Conservation (phyloP, 2,113 vertebrate genomes). For the Glaucidium brasilianum region DNA sequence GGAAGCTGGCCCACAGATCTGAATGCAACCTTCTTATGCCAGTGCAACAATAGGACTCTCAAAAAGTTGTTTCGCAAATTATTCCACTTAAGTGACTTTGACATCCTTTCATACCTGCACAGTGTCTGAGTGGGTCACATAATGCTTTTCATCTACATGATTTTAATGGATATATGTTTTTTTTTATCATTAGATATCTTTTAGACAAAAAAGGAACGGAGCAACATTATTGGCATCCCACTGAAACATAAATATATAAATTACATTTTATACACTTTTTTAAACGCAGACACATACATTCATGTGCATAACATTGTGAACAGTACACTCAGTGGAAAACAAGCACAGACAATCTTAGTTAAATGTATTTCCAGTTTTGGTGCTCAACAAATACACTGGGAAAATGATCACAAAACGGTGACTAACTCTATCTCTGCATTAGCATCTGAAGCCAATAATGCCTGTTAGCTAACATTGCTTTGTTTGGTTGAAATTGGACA, state of each 20-base stretch:
- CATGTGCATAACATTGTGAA: slow-evolving; percentile 63
- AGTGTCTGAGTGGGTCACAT: slow-evolving; percentile 60
- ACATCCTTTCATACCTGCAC: slow-evolving; percentile 39
- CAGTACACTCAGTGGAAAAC: slow-evolving; percentile 58
- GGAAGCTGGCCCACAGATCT: background rate
- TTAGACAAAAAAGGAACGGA: slow-evolving; percentile 46
- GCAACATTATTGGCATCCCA: slow-evolving; percentile 60
- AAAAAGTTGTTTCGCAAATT: background rate
- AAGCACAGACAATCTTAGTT: slow-evolving; percentile 64
- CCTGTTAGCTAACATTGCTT: slow-evolving; percentile 44
- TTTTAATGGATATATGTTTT: slow-evolving; percentile 50
- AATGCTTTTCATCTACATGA: slow-evolving; percentile 46
- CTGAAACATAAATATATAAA: slow-evolving; percentile 71
- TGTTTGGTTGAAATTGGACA: slow-evolving; percentile 25
- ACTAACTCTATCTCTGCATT: slow-evolving; percentile 46
- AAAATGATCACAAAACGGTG: slow-evolving; percentile 46
- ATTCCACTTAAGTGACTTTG: slow-evolving; percentile 42
- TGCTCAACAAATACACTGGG: slow-evolving; percentile 60
- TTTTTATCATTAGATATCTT: slow-evolving; percentile 51
- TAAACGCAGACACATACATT: slow-evolving; percentile 70
- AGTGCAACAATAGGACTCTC: background rate
- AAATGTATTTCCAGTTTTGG: slow-evolving; percentile 63
- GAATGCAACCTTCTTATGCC: background rate
- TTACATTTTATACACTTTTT: slow-evolving; percentile 67
- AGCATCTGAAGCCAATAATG: slow-evolving; percentile 40